phyloP scores from a whole-genome alignment of 2,888 invertebrate species.

The Caenorhabditis sulstoni region DNA sequence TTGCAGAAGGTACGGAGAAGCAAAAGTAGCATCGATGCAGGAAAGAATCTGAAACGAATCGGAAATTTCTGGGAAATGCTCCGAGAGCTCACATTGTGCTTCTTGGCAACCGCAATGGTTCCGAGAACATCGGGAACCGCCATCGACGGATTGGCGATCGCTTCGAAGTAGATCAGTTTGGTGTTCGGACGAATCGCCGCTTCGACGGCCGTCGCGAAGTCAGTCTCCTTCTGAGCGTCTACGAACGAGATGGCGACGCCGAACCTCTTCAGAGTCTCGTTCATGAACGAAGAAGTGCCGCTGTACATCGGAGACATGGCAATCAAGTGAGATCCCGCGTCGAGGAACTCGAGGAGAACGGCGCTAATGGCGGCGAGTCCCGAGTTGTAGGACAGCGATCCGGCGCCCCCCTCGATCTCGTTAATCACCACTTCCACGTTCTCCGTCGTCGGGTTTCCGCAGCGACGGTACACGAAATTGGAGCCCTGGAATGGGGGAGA shows the following conservation, averaged over 20 bases:
- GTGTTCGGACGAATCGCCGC: conserved; percentile 80
- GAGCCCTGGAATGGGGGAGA: conserved; percentile 50
- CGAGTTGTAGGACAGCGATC: conserved; percentile 65
- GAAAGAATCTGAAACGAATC: conserved; percentile 66
- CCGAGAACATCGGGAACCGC: conserved; percentile 80
- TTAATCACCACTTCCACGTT: conserved; percentile 68
- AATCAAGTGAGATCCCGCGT: conserved; percentile 81
- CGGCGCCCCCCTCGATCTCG: conserved; percentile 69
- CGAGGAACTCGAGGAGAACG: conserved; percentile 80
- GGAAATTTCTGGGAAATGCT: background rate
- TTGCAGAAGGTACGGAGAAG: conserved; percentile 80
- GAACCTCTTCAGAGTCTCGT: conserved; percentile 76
- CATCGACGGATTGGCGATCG: conserved; percentile 81
- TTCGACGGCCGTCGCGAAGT: conserved; percentile 75
- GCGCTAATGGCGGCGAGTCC: conserved; percentile 78
- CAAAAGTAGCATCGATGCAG: conserved; percentile 81
- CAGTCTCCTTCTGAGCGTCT: conserved; percentile 54
- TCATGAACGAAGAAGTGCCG: conserved; percentile 77
- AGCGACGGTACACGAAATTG: conserved; percentile 66
- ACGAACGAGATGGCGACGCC: conserved; percentile 76
- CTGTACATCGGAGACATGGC: conserved; percentile 79
- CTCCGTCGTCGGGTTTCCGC: conserved; percentile 71
- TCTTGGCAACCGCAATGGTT: conserved; percentile 70
- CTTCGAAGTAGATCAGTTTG: conserved; percentile 81
- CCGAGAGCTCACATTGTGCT: conserved; percentile 35